Conservation (phyloP, 2,888 invertebrate genomes). For the Baccha elongata region DNA sequence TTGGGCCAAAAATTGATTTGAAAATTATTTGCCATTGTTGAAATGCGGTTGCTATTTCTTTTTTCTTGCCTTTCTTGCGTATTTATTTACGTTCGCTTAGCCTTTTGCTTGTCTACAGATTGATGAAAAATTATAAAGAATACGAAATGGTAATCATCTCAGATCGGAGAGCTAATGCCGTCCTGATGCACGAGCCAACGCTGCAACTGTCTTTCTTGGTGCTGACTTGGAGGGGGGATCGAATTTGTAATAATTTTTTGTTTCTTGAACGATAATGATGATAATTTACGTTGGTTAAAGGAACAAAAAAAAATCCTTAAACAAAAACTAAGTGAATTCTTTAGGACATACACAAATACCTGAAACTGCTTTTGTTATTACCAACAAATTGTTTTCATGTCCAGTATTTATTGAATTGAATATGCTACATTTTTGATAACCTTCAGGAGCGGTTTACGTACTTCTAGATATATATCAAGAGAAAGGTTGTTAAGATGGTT, state of each 20-base stretch:
- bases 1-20: slow-evolving; percentile 55
- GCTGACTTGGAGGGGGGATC: slow-evolving; percentile 30
- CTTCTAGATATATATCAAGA: slow-evolving; percentile 1
- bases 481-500: slow-evolving; percentile 23
- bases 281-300: neutral
- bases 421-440: slow-evolving; percentile 37
- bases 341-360: slow-evolving; percentile 70
- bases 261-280: neutral
- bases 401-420: slow-evolving; percentile 3
- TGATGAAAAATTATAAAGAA: slow-evolving; percentile 7
- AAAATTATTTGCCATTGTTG: slow-evolving; percentile 55
- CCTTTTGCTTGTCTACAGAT: slow-evolving; percentile 31
- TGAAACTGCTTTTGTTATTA: slow-evolving; percentile 14
- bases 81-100: slow-evolving; percentile 19
- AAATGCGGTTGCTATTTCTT: slow-evolving; percentile 28
- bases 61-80: slow-evolving; percentile 15
- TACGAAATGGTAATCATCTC: slow-evolving; percentile 48
- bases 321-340: slow-evolving; percentile 54
- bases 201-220: slow-evolving; percentile 8
- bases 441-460: slow-evolving; percentile 28
- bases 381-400: slow-evolving; percentile 26
- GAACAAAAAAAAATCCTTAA: neutral
- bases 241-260: slow-evolving; percentile 20
- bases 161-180: slow-evolving; percentile 20
- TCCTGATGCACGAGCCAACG: slow-evolving; percentile 56